These are phyloP conservation scores for Lemur catta DNA, from an alignment of 2,797 vertebrate genomes.

Conservation along the genomic window DNA sequence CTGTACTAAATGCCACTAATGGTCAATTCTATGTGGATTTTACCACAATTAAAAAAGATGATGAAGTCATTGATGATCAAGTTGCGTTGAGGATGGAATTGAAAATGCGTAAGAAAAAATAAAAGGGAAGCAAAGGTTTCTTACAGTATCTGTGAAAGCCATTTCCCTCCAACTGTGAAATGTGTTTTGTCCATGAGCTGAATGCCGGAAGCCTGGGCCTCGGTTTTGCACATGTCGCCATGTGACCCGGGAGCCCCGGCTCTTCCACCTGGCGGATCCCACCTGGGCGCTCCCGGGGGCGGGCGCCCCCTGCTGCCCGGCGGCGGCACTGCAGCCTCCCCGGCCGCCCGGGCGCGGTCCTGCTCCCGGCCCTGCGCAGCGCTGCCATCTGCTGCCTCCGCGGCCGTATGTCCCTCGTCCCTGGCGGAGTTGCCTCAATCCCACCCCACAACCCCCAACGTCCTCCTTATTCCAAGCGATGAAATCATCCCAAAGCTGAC, in stretches of 20 bases:
- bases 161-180: neutral
- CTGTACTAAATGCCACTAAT: accelerated
- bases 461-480: neutral
- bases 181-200: neutral
- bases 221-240: accelerated
- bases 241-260: too few species aligned
- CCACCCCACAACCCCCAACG: accelerated
- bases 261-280: too few species aligned
- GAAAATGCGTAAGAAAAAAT: neutral
- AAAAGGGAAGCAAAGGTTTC: neutral
- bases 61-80: neutral
- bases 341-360: accelerated
- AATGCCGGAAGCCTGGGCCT: too few species aligned
- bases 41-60: neutral
- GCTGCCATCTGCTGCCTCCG: constrained; percentile 41
- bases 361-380: neutral
- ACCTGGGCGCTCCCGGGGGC: accelerated
- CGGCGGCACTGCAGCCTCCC: neutral
- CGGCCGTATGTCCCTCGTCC: neutral
- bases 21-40: neutral
- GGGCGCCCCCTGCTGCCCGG: neutral
- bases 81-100: neutral
- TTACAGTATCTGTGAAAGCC: accelerated
- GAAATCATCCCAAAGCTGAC: neutral
- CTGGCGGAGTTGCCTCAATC: neutral